A percentile compares a stretch with the other conserved stretches of the same genome.
Evolutionary conservation across 2,888 invertebrate genomes (phyloP).

Genomic region (Callyntrura sp.): DNA sequence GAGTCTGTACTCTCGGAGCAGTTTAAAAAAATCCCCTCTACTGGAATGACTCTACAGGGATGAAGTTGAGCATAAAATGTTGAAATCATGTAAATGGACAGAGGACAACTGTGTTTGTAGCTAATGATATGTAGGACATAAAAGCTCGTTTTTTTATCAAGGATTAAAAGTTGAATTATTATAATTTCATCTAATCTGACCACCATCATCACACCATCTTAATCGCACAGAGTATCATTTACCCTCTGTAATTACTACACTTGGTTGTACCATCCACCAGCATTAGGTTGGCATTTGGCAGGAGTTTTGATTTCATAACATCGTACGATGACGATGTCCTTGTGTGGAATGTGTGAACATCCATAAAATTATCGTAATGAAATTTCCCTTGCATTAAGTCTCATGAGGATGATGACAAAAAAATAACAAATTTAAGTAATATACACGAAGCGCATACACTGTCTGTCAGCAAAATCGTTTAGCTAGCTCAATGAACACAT

Average conservation of each 20-base stretch:
- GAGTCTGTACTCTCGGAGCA: background rate
- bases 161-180: no score
- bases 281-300: background rate
- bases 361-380: slow-evolving; percentile 1
- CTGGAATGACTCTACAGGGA: background rate
- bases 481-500: slow-evolving; percentile 11
- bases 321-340: no score
- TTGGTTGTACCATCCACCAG: background rate
- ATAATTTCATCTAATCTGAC: no score
- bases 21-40: background rate
- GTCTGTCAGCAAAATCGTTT: slow-evolving; percentile 59
- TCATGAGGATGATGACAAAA: background rate
- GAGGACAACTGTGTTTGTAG: background rate
- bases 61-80: background rate
- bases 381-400: slow-evolving; percentile 30
- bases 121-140: background rate
- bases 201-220: no score
- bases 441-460: slow-evolving; percentile 8
- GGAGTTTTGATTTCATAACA: no score
- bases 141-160: no score
- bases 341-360: background rate
- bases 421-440: background rate
- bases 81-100: background rate
- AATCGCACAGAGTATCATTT: no score
- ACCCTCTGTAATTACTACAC: no score